Evolutionary conservation across 2,113 vertebrate genomes (phyloP).

Genomic region (Sceloporus undulatus): DNA sequence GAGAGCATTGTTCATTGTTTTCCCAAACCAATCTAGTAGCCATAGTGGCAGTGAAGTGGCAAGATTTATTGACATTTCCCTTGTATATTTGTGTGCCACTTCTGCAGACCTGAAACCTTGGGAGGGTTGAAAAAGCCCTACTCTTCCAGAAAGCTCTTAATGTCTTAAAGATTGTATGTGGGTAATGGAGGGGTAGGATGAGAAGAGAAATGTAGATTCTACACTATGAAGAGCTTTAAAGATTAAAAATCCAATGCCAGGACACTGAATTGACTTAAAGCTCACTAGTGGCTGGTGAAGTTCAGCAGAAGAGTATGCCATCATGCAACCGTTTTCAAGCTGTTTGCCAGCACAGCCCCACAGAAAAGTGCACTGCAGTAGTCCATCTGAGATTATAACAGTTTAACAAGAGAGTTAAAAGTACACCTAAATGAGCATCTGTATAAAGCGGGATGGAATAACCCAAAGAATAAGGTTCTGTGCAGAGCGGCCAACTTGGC

Average conservation of each 20-base stretch:
- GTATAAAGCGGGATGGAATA: conserved; percentile 34
- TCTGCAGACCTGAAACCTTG: neutral
- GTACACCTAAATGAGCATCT: neutral
- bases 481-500: neutral
- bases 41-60: neutral
- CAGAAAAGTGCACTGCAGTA: no score
- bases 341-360: neutral
- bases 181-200: no score
- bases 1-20: neutral
- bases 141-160: neutral
- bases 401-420: neutral
- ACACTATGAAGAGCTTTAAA: neutral
- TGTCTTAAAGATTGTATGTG: neutral
- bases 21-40: neutral
- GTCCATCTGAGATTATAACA: neutral
- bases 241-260: neutral
- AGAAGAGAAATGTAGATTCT: neutral
- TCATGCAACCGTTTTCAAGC: neutral
- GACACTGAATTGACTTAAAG: no score
- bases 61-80: neutral
- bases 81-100: neutral
- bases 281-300: no score
- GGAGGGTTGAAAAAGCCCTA: neutral
- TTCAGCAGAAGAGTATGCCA: no score
- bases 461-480: conserved; percentile 43